These are phyloP conservation scores for honey bee (Apis mellifera) DNA, from an alignment of 1,140 invertebrate species.

Conservation along the genomic window Amel_HAv3.1 CM009939.2:2981001-2981500, in stretches of 20 bases:
- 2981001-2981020: conserved; percentile 5
- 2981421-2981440: too few relatives aligned
- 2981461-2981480: too few relatives aligned
- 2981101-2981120: background rate
- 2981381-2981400: too few relatives aligned
- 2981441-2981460: too few relatives aligned
- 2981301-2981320: background rate
- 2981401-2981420: too few relatives aligned
- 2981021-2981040: too few relatives aligned
- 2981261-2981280: background rate
- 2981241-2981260: background rate
- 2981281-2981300: background rate
- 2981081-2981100: background rate
- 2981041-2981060: background rate
- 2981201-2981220: background rate
- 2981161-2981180: conserved; percentile 8
- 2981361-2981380: too few relatives aligned
- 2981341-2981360: background rate
- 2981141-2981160: background rate
- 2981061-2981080: background rate
- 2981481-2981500: too few relatives aligned
- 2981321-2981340: background rate
- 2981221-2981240: background rate
- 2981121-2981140: background rate
- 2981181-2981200: conserved; percentile 1